Percentiles rank a stretch among this genome's conserved stretches.
Conservation (phyloP, 1,140 invertebrate genomes). For the Grapholita molesta region DNA sequence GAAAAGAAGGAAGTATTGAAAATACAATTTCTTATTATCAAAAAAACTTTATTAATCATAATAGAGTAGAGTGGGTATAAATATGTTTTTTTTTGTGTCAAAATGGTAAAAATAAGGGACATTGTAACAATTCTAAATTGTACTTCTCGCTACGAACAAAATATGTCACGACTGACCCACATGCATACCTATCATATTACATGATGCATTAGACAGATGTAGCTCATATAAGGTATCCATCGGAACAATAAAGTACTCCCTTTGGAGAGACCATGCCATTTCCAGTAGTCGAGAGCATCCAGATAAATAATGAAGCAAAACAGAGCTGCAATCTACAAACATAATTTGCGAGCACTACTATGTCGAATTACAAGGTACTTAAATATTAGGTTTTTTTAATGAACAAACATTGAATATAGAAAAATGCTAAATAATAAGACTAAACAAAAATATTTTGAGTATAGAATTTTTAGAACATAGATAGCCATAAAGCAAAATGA, state of each 20-base stretch:
- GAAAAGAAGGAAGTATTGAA: slow-evolving; percentile 32
- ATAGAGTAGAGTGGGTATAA: slow-evolving; percentile 30
- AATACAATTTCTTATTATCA: slow-evolving; percentile 39
- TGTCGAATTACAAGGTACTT: slow-evolving; percentile 6
- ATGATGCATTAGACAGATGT: not conserved
- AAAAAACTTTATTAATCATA: slow-evolving; percentile 36
- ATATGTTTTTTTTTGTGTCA: slow-evolving; percentile 28
- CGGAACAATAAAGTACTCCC: not conserved
- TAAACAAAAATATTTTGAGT: not conserved
- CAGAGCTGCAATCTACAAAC: not conserved
- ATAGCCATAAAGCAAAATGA: not conserved
- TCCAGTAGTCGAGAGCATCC: not conserved
- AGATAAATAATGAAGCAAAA: slow-evolving; percentile 10
- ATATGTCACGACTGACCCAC: slow-evolving; percentile 17
- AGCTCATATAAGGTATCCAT: not conserved
- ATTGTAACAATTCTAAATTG: not conserved
- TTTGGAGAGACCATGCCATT: not conserved
- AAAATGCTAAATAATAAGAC: not conserved
- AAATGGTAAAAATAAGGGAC: slow-evolving; percentile 20
- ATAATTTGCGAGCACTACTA: not conserved
- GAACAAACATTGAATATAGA: not conserved
- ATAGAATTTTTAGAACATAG: not conserved
- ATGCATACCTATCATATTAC: slow-evolving; percentile 9
- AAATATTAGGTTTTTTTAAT: too few species aligned
- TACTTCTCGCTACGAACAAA: slow-evolving; percentile 16